phyloP scores from a whole-genome alignment of 1,140 invertebrate genomes.

The Drosophila sproati region DNA sequence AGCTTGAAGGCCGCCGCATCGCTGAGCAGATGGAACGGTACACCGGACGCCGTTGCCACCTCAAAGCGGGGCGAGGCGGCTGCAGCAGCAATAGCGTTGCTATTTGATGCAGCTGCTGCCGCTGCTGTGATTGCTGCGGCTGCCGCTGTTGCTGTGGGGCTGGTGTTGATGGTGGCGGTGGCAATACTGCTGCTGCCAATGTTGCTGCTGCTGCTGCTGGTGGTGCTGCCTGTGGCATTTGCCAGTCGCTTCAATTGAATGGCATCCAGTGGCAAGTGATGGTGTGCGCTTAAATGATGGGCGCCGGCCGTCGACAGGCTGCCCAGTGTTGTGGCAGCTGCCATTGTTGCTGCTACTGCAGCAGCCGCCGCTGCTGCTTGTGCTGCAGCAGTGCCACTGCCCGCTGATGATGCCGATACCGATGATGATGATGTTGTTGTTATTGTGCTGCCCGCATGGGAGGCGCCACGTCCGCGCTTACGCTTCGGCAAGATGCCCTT shows the following conservation, averaged over 20 bases:
- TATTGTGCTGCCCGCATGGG: slow-evolving; percentile 63
- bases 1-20: slow-evolving; percentile 70
- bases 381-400: slow-evolving; percentile 14
- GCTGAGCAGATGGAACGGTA: slow-evolving; percentile 91
- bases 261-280: slow-evolving; percentile 49
- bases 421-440: slow-evolving; percentile 55
- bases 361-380: slow-evolving; percentile 37
- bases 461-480: slow-evolving; percentile 88
- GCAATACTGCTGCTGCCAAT: background rate
- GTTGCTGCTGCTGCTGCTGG: background rate
- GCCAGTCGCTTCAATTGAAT: slow-evolving; percentile 51
- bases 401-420: slow-evolving; percentile 18
- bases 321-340: slow-evolving; percentile 48
- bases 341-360: slow-evolving; percentile 38
- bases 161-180: background rate
- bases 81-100: slow-evolving; percentile 19
- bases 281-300: slow-evolving; percentile 39
- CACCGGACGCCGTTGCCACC: slow-evolving; percentile 86
- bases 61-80: slow-evolving; percentile 47
- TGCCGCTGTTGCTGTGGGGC: background rate
- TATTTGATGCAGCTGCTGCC: slow-evolving; percentile 19
- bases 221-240: slow-evolving; percentile 38
- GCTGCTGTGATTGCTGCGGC: slow-evolving; percentile 15
- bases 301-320: slow-evolving; percentile 42
- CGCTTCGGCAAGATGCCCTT: slow-evolving; percentile 91